Conservation (phyloP, 2,888 invertebrate genomes). For the Zootermopsis nevadensis region DNA sequence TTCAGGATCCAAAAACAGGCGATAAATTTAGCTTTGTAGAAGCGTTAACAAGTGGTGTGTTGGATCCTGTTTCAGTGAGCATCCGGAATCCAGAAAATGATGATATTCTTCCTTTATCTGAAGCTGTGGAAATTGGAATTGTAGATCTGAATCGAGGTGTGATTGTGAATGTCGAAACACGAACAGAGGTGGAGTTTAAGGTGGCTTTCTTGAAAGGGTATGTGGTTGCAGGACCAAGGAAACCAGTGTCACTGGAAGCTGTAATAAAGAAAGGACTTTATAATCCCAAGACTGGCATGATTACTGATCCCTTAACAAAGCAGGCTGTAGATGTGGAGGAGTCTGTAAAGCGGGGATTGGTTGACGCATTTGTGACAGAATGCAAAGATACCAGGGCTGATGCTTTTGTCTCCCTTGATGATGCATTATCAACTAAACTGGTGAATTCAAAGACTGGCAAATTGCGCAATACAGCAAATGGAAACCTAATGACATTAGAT, state of each 20-base stretch:
- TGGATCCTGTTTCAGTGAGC: conserved; percentile 81
- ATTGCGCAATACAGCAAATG: conserved; percentile 78
- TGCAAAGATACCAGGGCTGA: conserved; percentile 82
- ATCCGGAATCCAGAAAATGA: conserved; percentile 80
- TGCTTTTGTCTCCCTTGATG: conserved; percentile 77
- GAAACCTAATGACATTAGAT: conserved; percentile 75
- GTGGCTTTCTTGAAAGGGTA: conserved; percentile 78
- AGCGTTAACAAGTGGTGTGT: conserved; percentile 80
- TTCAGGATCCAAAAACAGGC: conserved; percentile 71
- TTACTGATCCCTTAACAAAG: conserved; percentile 78
- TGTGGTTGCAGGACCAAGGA: conserved; percentile 74
- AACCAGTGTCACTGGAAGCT: conserved; percentile 83
- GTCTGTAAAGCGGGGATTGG: conserved; percentile 80
- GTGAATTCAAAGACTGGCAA: conserved; percentile 77
- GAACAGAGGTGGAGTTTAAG: conserved; percentile 75
- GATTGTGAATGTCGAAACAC: conserved; percentile 77
- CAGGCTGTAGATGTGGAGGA: conserved; percentile 79
- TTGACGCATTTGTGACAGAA: conserved; percentile 84
- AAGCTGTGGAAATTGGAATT: conserved; percentile 83
- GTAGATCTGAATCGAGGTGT: conserved; percentile 80
- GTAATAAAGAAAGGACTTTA: conserved; percentile 78
- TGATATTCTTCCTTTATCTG: conserved; percentile 80
- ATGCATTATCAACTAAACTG: conserved; percentile 77
- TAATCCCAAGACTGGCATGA: conserved; percentile 75
- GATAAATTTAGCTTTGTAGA: conserved; percentile 76